Evolutionary conservation across 2,797 vertebrate genomes (phyloP).

Genomic region (Miichthys miiuy): DNA sequence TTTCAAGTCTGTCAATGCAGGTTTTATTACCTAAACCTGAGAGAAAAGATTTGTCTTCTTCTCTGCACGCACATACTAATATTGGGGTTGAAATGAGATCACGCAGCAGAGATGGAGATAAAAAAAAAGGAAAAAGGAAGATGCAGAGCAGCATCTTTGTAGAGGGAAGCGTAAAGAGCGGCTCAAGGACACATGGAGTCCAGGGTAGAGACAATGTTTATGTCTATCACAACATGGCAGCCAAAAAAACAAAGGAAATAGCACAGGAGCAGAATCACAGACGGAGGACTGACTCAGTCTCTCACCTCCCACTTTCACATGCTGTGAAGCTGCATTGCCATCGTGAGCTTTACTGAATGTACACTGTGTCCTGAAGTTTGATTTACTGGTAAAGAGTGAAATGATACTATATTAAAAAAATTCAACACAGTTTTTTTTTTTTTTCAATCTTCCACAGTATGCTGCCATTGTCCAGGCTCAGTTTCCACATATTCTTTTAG

Average conservation of each 20-base stretch:
- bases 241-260: slow-evolving; percentile 11
- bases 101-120: slow-evolving; percentile 14
- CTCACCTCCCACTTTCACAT: slow-evolving; percentile 74
- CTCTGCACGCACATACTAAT: background rate
- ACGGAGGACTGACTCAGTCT: slow-evolving; percentile 75
- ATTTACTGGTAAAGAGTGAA: slow-evolving; percentile 17
- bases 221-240: slow-evolving; percentile 57
- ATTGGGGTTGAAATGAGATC: slow-evolving; percentile 24
- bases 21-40: background rate
- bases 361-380: slow-evolving; percentile 4
- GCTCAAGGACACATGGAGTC: slow-evolving; percentile 50
- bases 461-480: slow-evolving; percentile 9
- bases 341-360: slow-evolving; percentile 32
- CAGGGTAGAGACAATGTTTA: slow-evolving; percentile 45
- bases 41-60: background rate
- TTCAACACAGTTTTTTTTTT: background rate
- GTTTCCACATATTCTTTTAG: slow-evolving; percentile 6
- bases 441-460: background rate
- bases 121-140: slow-evolving; percentile 1
- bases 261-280: slow-evolving; percentile 51
- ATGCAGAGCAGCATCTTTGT: slow-evolving; percentile 14
- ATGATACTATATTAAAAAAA: background rate
- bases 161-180: background rate
- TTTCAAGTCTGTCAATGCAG: too few species aligned
- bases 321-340: slow-evolving; percentile 51